Evolutionary conservation across 1,140 invertebrate species (phyloP).

Genomic region (Tetramorium parvispinum): DNA sequence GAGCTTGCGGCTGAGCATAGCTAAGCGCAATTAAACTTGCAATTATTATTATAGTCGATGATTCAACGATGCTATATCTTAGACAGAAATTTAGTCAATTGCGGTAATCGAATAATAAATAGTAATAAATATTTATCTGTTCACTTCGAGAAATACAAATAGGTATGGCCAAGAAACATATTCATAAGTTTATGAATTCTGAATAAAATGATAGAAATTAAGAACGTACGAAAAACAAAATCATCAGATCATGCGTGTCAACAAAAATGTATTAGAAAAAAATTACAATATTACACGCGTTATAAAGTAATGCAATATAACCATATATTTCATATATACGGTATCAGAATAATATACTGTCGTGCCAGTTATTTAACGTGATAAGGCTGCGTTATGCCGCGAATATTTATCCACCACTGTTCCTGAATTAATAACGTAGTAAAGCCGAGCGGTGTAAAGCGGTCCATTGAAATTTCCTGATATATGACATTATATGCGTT

Average conservation of each 20-base stretch:
- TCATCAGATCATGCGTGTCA: not conserved
- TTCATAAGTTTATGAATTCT: not conserved
- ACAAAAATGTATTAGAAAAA: not conserved
- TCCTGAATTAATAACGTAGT: constrained; percentile 60
- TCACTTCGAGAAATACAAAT: not conserved
- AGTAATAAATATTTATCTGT: not conserved
- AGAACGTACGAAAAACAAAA: not conserved
- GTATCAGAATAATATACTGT: constrained; percentile 51
- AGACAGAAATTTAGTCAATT: not conserved
- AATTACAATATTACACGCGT: constrained; percentile 4
- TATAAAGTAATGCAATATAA: not conserved
- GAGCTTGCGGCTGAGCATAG: not conserved
- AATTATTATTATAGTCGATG: constrained; percentile 43
- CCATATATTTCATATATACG: constrained; percentile 5
- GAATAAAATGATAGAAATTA: not conserved
- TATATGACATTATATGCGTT: constrained; percentile 57
- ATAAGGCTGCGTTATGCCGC: constrained; percentile 49
- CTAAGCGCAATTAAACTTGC: constrained; percentile 8
- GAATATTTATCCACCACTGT: constrained; percentile 55
- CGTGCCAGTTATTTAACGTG: constrained; percentile 55
- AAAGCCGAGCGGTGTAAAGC: constrained; percentile 51
- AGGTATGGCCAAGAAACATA: not conserved
- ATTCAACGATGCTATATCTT: not conserved
- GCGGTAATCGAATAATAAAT: not conserved
- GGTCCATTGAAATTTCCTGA: constrained; percentile 64